Percentiles rank a stretch among this genome's conserved stretches.
phyloP scores from a whole-genome alignment of 2,113 vertebrate species.

The Argyrosomus japonicus region DNA sequence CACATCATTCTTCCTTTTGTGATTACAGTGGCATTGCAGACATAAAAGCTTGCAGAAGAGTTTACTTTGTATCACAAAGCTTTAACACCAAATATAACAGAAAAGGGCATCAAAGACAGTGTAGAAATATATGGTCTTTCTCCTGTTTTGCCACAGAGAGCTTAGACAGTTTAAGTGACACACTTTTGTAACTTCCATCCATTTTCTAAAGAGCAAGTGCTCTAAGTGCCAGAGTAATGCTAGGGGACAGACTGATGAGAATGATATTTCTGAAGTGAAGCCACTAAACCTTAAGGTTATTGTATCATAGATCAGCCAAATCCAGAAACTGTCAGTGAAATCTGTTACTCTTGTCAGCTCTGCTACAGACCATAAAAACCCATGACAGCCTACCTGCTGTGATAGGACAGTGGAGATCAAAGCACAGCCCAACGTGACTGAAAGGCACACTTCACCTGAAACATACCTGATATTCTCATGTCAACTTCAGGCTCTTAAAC shows the following conservation, averaged over 20 bases:
- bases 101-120: not conserved
- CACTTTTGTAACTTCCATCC: slow-evolving; percentile 12
- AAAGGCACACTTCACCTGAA: slow-evolving; percentile 55
- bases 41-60: slow-evolving; percentile 6
- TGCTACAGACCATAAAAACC: slow-evolving; percentile 55
- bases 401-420: slow-evolving; percentile 54
- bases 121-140: not conserved
- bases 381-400: slow-evolving; percentile 51
- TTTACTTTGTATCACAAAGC: slow-evolving; percentile 17
- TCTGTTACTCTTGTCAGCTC: slow-evolving; percentile 68
- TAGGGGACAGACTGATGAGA: slow-evolving; percentile 34
- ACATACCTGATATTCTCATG: slow-evolving; percentile 44
- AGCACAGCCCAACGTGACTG: slow-evolving; percentile 21
- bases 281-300: slow-evolving; percentile 57
- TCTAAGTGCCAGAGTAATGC: slow-evolving; percentile 31
- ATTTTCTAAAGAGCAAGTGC: slow-evolving; percentile 15
- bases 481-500: slow-evolving; percentile 23
- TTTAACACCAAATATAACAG: not conserved
- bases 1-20: slow-evolving; percentile 22
- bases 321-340: slow-evolving; percentile 51
- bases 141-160: slow-evolving; percentile 9
- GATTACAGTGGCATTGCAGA: slow-evolving; percentile 21
- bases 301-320: slow-evolving; percentile 57
- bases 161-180: slow-evolving; percentile 19
- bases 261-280: slow-evolving; percentile 51